Evolutionary conservation across 35 echinoderm and acorn worm species (phyloP), one percentile per base, ranked within the genome.

Genomic region (Anneissia japonica): DNA sequence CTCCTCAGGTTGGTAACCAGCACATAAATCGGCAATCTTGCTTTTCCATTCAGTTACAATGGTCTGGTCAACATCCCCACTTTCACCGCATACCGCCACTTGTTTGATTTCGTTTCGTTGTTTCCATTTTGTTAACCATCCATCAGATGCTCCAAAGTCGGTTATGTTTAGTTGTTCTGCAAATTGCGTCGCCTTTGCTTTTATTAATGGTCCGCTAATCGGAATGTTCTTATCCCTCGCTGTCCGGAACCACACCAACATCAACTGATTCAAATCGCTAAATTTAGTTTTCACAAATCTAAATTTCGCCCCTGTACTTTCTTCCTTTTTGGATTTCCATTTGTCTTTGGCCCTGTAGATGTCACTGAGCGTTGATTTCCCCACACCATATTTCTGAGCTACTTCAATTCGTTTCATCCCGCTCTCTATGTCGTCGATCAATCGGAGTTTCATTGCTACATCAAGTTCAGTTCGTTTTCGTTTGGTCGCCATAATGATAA

Each of bases 41-140:
- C 33, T 34, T 37, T 80, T 88, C 86, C 86, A 88, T 17, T 88
- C 86, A 12, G 26, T 23, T 23, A 64, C 19, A 12, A 64, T 23
- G 5, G 11, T 23, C 19, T 64, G 51, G 19, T 64, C 51, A 16
- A 64, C 51, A 23, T 64, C 51, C 26, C 51, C 36, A 6, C 76
- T 32, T 32, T 34, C 76, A 34, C 36, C 76, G 14, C 9, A 37
- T 32, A 77, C 32, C 11, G 36, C 14, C 76, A 77, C 11, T 12
- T 77, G 32, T 26, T 34, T 77, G 30, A 35, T 35, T 3, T 6
- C 76, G 73, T 75, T 30, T 75, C 40, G 40, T 43, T 43, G 4
- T 43, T 64, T 64, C 51, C 51, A 64, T 64, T 64, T 64, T 6
- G 40, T 43, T 43, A 43, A 43, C 40, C 51, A 12, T 64, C 51